Base-by-base conservation (phyloP, 2,888 invertebrate genomes). In the Oscheius myriophilus region DNA sequence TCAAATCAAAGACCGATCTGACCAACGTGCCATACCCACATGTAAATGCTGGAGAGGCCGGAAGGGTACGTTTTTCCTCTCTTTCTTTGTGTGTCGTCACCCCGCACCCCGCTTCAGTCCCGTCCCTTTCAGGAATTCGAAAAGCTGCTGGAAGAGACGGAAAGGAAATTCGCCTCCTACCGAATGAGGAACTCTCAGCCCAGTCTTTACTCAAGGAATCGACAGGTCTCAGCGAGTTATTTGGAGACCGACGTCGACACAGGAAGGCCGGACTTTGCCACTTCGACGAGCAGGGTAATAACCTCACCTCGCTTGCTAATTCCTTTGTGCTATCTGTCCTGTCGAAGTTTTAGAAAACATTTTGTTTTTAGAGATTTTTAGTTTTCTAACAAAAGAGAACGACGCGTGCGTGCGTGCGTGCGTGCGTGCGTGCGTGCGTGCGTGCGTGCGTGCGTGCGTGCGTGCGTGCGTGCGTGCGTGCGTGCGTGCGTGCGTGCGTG, bases 151-250 rank as follows among this genome's bases (percentile, higher is more conserved):
- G 81, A 78, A 63, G 80, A 84, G 61, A 84, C 86, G 21, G 84
- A 86, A 63, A 65, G 76, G 53, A 70, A 76, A 43, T 83, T 84
- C 70, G 83, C 84, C 55, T 73, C 74, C 42, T 87, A 87, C 73
- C 76, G 77, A 16, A 73, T 65, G 25, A 79, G 85, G 43, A 69
- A 75, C 25, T 73, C 75, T 55, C 79, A 81, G 67, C 83, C 82
- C 21, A 73, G 71, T 33, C 75, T 82, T 42, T 80, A 84, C 70
- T 69, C 70, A 16, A 71, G 77, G 14, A 67, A 71, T 33, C 61
- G 76, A 2, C 67, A 74, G 41, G 78, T 66, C 64, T 71, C 69
- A 42, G 70, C 70, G 23, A 68, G 75, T 49, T 80, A 74, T 65
- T 63, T 81, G 51, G 82, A 82, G 65, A 82, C 82, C 11, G 74